Percentiles rank a stretch among this genome's conserved stretches.
These are phyloP conservation scores for Triplophysa tibetana DNA, from an alignment of 2,113 vertebrate genomes.

Conservation along the genomic window DNA sequence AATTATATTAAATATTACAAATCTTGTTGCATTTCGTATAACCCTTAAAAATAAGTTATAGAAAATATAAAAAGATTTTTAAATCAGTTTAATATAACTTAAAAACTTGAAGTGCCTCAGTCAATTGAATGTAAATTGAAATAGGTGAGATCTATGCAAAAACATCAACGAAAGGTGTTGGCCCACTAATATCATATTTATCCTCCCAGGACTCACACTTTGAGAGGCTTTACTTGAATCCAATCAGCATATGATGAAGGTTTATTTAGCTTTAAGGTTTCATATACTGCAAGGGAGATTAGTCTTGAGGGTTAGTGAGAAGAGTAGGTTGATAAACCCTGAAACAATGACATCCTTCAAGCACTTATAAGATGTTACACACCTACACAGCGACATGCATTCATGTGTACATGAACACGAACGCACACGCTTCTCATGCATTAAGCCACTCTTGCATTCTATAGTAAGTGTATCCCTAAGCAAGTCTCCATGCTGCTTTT, in stretches of 20 bases:
- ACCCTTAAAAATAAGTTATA: too few relatives aligned
- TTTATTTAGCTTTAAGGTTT: too few relatives aligned
- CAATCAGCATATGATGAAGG: neutral
- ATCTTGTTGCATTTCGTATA: too few relatives aligned
- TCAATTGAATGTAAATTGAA: too few relatives aligned
- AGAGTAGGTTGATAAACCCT: neutral
- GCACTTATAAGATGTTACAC: neutral
- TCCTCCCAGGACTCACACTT: neutral
- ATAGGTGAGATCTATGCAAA: too few relatives aligned
- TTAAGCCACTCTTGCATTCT: slow-evolving; percentile 18
- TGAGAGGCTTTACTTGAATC: neutral
- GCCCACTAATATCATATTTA: neutral
- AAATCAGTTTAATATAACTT: too few relatives aligned
- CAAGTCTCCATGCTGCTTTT: slow-evolving; percentile 33
- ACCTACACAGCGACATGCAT: neutral
- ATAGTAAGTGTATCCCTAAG: slow-evolving; percentile 20
- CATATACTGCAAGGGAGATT: neutral
- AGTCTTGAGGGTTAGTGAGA: slow-evolving; percentile 3
- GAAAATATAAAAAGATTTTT: too few relatives aligned
- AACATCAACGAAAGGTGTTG: neutral
- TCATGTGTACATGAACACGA: neutral
- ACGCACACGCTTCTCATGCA: slow-evolving; percentile 22
- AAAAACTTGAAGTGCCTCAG: too few relatives aligned
- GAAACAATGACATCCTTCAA: neutral
- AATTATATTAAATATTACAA: too few relatives aligned